Base-by-base conservation (phyloP, 2,113 vertebrate species). In the Anhinga anhinga region DNA sequence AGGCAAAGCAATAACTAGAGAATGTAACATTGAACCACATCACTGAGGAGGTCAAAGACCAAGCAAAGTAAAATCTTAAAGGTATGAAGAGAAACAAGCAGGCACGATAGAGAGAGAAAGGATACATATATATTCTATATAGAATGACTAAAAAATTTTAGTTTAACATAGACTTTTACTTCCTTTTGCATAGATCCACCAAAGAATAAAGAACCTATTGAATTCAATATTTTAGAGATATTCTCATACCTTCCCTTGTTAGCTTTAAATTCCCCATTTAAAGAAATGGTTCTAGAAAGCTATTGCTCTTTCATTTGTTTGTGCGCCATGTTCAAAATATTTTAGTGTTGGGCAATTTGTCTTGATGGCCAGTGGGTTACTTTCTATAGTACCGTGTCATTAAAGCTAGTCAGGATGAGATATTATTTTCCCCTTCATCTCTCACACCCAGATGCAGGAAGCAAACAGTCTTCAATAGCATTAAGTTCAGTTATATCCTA, bases 1-100 rank as follows among this genome's bases (percentile, higher is more conserved):
- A 95, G 40, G 86, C 74, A 92, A 91, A 94, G 77, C 72, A 95
- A 86, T 96, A 96, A 91, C 81, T 77, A 44, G 74, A 91, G 84
- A 95, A 88, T 58, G 56, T 82, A 86, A 40, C n/a, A 36, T 1
- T 73, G 53, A 95, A 90, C 58, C 26, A 44, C 42, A 45, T 80
- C 82, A 82, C 58, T 66, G 55, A 62, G 30, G 36, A 86, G 89
- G 83, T 89, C 77, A 93, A 91, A 94, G 81, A 91, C 44, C 86
- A 89, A 94, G 62, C 50, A 87, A 94, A 86, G 30, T 71, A 92
- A 95, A 96, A 79, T 61, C 86, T 91, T 71, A 80, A 38, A 66
- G 20, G 23, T 55, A 45, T 73, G 42, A 95, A 74, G 73, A 94
- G 50, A 95, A 94, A 89, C 25, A 79, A 89, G 25, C 5, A 69